Percentiles rank a stretch among this genome's conserved stretches.
phyloP scores from a whole-genome alignment of 2,113 vertebrate genomes.

The Accipiter virgatus region DNA sequence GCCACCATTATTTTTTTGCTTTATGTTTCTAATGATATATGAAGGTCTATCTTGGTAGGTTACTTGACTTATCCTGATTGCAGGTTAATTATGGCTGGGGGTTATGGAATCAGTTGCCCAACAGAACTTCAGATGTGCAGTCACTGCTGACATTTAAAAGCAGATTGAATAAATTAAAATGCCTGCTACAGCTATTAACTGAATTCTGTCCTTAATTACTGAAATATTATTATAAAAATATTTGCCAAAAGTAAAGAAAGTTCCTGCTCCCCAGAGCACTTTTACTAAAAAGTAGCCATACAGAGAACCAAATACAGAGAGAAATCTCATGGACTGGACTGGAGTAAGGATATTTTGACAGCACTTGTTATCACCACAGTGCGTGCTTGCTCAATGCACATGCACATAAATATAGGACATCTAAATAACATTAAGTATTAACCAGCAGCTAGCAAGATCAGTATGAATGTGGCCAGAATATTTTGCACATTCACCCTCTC shows the following conservation, averaged over 20 bases:
- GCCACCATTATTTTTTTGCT: background rate
- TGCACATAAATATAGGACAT: background rate
- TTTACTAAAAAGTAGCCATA: background rate
- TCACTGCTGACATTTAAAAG: background rate
- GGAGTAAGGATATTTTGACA: background rate
- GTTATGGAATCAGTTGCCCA: background rate
- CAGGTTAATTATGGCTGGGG: background rate
- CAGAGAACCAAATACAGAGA: background rate
- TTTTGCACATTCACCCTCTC: background rate
- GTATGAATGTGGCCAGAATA: background rate
- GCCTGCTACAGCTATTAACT: background rate
- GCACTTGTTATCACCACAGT: background rate
- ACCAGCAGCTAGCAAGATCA: background rate
- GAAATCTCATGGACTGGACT: background rate
- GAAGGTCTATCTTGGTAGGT: background rate
- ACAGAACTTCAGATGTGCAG: background rate
- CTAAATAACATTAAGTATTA: background rate
- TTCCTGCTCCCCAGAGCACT: background rate
- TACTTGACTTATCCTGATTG: background rate
- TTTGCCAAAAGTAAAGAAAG: background rate
- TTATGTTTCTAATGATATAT: background rate
- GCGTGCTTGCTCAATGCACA: background rate
- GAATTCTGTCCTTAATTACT: background rate
- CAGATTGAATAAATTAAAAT: slow-evolving; percentile 20
- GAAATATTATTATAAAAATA: background rate